These are phyloP conservation scores for Saimiri boliviensis DNA, from an alignment of 2,113 vertebrate genomes.

Conservation along the genomic window DNA sequence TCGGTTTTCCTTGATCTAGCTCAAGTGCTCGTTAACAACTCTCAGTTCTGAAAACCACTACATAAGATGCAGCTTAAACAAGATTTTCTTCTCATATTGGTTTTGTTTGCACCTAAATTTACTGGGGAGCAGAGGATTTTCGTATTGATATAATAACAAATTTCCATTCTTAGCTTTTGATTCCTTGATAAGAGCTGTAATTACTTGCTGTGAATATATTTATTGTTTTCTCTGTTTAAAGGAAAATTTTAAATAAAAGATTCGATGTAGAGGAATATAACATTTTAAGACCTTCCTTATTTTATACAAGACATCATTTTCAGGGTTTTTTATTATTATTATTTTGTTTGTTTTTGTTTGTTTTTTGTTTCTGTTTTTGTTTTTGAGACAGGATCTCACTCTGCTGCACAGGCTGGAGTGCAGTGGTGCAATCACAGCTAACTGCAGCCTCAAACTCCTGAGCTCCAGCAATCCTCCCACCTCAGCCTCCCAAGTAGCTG, in stretches of 20 bases:
- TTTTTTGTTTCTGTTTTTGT: too few species aligned
- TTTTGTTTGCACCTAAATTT: conserved; percentile 27
- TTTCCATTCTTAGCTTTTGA: conserved; percentile 1
- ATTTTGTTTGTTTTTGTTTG: too few species aligned
- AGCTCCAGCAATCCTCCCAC: too few species aligned
- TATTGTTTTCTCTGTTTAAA: not conserved
- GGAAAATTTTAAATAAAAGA: not conserved
- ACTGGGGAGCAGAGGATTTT: not conserved
- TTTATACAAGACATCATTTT: not conserved
- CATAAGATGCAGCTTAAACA: not conserved
- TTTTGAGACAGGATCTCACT: too few species aligned
- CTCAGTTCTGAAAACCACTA: not conserved
- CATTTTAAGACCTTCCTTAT: conserved; percentile 12
- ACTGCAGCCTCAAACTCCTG: too few species aligned
- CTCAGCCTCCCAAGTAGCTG: too few species aligned
- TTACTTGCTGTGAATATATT: not conserved
- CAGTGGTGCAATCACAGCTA: too few species aligned
- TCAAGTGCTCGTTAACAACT: not conserved
- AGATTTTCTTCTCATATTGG: not conserved
- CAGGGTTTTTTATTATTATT: not conserved
- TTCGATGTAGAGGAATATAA: not conserved
- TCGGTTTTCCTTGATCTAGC: not conserved
- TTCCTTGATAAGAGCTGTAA: not conserved
- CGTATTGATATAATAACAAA: not conserved
- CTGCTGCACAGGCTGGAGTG: too few species aligned